These are phyloP conservation scores for Cheiracanthium punctorium DNA, from an alignment of 2,888 invertebrate species.

Conservation along the genomic window DNA sequence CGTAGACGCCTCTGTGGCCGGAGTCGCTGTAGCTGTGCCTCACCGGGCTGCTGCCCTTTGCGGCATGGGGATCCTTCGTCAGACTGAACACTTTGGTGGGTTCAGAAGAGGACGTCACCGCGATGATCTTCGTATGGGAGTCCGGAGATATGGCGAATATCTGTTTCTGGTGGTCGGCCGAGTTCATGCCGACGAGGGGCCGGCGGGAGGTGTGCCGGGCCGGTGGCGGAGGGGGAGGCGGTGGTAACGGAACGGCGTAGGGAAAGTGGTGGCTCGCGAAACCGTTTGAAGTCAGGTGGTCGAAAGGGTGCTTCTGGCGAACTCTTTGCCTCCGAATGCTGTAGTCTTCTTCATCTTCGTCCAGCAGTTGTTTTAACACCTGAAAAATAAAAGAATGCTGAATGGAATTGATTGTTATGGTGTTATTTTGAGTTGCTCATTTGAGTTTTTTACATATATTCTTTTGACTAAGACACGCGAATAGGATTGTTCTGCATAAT, in stretches of 20 bases:
- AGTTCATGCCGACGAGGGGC: slow-evolving; percentile 30
- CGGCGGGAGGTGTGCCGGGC: slow-evolving; percentile 13
- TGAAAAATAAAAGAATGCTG: slow-evolving; percentile 3
- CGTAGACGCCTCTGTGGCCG: background rate
- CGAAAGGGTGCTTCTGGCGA: slow-evolving; percentile 12
- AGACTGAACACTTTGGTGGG: slow-evolving; percentile 40
- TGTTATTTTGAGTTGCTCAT: no score
- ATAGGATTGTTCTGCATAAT: no score
- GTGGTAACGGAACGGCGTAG: slow-evolving; percentile 29
- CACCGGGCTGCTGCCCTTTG: background rate
- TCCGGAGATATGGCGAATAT: slow-evolving; percentile 27
- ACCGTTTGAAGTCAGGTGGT: background rate
- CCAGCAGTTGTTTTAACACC: slow-evolving; percentile 62
- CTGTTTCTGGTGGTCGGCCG: background rate
- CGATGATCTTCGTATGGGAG: slow-evolving; percentile 11
- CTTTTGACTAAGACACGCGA: no score
- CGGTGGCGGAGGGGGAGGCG: slow-evolving; percentile 38
- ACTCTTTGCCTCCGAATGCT: slow-evolving; percentile 35
- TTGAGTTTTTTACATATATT: no score
- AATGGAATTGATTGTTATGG: no score
- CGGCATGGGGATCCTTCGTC: slow-evolving; percentile 5
- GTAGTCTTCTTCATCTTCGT: slow-evolving; percentile 52
- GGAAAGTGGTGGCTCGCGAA: slow-evolving; percentile 34
- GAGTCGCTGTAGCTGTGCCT: background rate
- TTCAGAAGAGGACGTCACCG: slow-evolving; percentile 11